Evolutionary conservation across 2,888 invertebrate species (phyloP), one percentile per base, ranked within the genome.

Genomic region (Andrena dorsata): DNA sequence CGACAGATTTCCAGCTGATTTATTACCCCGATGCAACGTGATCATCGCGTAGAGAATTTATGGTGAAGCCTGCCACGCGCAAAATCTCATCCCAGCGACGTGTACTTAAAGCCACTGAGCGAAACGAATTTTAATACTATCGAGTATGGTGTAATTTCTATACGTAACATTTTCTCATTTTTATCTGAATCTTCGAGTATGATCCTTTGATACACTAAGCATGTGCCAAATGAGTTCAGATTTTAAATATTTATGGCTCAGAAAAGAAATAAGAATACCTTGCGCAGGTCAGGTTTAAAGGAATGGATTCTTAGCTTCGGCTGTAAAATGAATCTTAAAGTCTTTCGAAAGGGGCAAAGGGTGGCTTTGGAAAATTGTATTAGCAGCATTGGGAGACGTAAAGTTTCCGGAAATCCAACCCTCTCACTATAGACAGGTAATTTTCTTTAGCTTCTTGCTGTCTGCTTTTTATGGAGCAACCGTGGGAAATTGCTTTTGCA

Each of bases 21-120:
- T 84, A 78, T 78, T 76, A 70, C 35, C 47, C 51, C 16, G 53
- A 71, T 64, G 41, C 47, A 65, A 13, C 56, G 30, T 66, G 76
- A 70, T 80, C 82, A 73, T 64, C 53, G 65, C 8, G 35, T 32
- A 47, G 53, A 53, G 76, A 86, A 76, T 82, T 82, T 78, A 74
- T 60, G 30, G 32, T 3, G 35, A 74, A 70, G 47, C 72, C 32
- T 69, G 61, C 49, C 53, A 58, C 30, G 13, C 35, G 64, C 47
- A 30, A 74, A 76, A 85, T 76, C 32, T 53, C 49, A 65, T 58
- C 58, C 35, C 58, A 30, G 26, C 35, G 13, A 72, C 30, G 35
- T 41, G n/a, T 20, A 16, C 53, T 41, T 28, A 30, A 16, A 69
- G 60, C 16, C 49, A 16, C 10, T n/a, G n/a, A 8, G 51, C 35